Conservation (phyloP, 2,888 invertebrate species). For the Chloromyia formosa region DNA sequence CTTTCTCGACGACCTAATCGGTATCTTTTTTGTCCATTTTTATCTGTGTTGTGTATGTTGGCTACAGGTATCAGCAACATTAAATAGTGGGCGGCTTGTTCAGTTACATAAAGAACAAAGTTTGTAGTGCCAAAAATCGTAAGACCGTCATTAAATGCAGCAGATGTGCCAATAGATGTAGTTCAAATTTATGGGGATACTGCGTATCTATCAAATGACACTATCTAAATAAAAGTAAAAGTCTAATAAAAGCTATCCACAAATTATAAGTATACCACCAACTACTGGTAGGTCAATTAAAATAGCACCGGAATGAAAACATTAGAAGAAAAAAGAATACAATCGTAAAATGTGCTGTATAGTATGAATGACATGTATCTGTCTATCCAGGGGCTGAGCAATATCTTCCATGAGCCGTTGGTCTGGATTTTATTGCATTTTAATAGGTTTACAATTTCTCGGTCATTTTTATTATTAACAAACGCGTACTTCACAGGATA, state of each 20-base stretch:
- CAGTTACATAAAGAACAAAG: too few relatives aligned
- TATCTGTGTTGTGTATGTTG: too few relatives aligned
- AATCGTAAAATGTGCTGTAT: constrained; percentile 1
- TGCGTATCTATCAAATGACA: constrained; percentile 40
- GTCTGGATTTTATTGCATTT: constrained; percentile 49
- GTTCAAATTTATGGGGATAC: too few relatives aligned
- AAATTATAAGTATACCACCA: constrained; percentile 33
- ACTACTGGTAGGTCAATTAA: constrained; percentile 33
- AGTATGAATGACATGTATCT: neutral
- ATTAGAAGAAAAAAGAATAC: constrained; percentile 9
- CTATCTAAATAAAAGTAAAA: constrained; percentile 42
- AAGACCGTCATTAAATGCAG: too few relatives aligned
- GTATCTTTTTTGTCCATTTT: too few relatives aligned
- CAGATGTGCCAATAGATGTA: too few relatives aligned
- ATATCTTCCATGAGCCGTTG: constrained; percentile 18
- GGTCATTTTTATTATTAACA: constrained; percentile 50
- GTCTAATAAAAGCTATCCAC: constrained; percentile 39
- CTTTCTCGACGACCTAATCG: constrained; percentile 11
- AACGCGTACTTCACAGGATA: constrained; percentile 3
- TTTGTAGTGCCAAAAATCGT: too few relatives aligned
- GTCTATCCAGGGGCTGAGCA: constrained; percentile 17
- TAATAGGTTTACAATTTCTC: constrained; percentile 50
- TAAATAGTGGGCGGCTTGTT: too few relatives aligned
- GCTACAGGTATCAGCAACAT: too few relatives aligned
- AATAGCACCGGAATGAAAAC: constrained; percentile 37